phyloP scores from a whole-genome alignment of 2,888 invertebrate species.

The Platycheirus rosarum region DNA sequence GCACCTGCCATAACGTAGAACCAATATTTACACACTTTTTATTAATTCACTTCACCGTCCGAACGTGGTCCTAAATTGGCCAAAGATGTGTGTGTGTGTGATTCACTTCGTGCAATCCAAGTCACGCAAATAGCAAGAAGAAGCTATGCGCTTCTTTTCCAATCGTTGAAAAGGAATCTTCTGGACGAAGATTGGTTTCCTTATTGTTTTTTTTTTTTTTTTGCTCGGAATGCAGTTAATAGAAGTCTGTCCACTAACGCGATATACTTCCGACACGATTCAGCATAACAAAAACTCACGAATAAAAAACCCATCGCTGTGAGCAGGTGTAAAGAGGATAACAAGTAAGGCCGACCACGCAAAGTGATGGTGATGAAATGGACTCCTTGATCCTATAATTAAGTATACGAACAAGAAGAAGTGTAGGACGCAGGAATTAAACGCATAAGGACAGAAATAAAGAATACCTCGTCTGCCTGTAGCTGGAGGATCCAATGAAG shows the following conservation, averaged over 20 bases:
- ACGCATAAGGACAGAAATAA: slow-evolving; percentile 37
- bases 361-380: slow-evolving; percentile 51
- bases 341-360: slow-evolving; percentile 31
- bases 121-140: slow-evolving; percentile 61
- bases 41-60: slow-evolving; percentile 57
- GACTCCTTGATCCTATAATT: slow-evolving; percentile 65
- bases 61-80: slow-evolving; percentile 12
- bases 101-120: slow-evolving; percentile 50
- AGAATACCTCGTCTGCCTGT: not conserved
- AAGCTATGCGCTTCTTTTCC: slow-evolving; percentile 4
- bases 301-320: slow-evolving; percentile 8
- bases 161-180: slow-evolving; percentile 18
- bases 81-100: slow-evolving; percentile 15
- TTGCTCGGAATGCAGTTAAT: slow-evolving; percentile 2
- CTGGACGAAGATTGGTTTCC: slow-evolving; percentile 29
- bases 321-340: slow-evolving; percentile 14
- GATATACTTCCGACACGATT: slow-evolving; percentile 34
- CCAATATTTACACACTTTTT: slow-evolving; percentile 72
- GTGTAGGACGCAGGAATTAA: slow-evolving; percentile 54
- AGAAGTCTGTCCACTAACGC: slow-evolving; percentile 50
- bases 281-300: slow-evolving; percentile 38
- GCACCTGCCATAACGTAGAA: slow-evolving; percentile 73
- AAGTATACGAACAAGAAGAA: slow-evolving; percentile 27
- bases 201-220: not conserved
- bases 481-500: not conserved